Conservation (phyloP, 2,888 invertebrate species). For the Zhengitettix transpicula region DNA sequence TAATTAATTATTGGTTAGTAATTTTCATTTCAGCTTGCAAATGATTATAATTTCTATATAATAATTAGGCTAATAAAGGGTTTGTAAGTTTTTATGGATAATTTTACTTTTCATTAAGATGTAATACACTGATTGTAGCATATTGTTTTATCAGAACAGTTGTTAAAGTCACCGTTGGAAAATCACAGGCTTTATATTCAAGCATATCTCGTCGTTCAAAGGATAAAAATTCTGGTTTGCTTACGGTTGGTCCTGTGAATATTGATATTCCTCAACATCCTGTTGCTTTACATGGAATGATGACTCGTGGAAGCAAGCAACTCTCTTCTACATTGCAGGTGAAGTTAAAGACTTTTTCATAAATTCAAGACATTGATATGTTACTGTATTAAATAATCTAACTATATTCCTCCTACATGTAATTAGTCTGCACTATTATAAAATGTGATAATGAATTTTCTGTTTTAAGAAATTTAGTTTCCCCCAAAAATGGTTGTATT, state of each 20-base stretch:
- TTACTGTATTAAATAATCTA: not conserved
- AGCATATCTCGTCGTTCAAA: conserved; percentile 58
- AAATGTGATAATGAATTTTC: too few species aligned
- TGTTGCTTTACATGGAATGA: conserved; percentile 94
- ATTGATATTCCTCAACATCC: conserved; percentile 98
- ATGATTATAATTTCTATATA: too few species aligned
- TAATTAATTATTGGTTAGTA: too few species aligned
- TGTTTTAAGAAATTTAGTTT: not conserved
- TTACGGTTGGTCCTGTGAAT: conserved; percentile 76
- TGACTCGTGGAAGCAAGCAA: conserved; percentile 86
- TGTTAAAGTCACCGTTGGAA: conserved; percentile 80
- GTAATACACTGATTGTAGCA: not conserved
- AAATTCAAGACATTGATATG: not conserved
- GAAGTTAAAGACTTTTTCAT: too few species aligned
- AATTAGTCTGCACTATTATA: too few species aligned
- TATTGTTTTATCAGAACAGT: conserved; percentile 50
- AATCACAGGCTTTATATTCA: conserved; percentile 82
- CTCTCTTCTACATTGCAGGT: conserved; percentile 82
- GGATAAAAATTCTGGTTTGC: conserved; percentile 62
- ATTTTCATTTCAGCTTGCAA: too few species aligned
- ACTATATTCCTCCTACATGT: not conserved
- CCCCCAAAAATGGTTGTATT: too few species aligned
- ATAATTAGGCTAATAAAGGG: too few species aligned
- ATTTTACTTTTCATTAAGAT: too few species aligned
- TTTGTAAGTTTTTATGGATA: too few species aligned